Evolutionary conservation across 2,797 vertebrate genomes (phyloP), one percentile per base, ranked within the genome.

Genomic region (Okamejei kenojei): DNA sequence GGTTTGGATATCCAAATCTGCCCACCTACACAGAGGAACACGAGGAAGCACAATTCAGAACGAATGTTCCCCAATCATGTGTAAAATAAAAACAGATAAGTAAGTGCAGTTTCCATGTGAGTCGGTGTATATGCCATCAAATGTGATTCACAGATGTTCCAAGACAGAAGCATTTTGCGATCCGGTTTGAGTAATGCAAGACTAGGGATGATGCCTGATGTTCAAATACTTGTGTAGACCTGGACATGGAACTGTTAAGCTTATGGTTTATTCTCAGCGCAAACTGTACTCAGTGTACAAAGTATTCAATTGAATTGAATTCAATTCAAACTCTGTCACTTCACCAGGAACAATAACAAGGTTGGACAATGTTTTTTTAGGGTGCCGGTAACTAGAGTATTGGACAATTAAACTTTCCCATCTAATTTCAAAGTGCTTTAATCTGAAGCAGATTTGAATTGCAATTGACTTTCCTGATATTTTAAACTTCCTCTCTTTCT

Each of bases 1-100:
- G 97, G 98, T 94, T 99, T 99, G 94, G 97, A 98, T 95, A 99
- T 99, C 98, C 98, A 99, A n/a, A 96, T 96, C 91, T 96, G 94
- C 29, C 94, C 94, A 58, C 94, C 95, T 96, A 93, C 21, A 23
- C 93, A 2, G 7, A 92, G 26, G 13, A 29, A 54, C 26, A 58
- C 35, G 23, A 38, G 19, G 19, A 21, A 92, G 58, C 71, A 45
- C 29, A 73, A 35, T 29, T 45, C 71, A 92, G 65, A 71, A 13
- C 1, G 29, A 74, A 54, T 29, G 1, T 11, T 76, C 26, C 2
- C 6, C 11, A 76, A 76, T 26, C 11, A 45, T 45, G 90, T 11
- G 54, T 15, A 19, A 45, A 6, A 26, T 45, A 68, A 45, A 45
- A 45, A 0, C 84, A 88, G 68, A 32, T n/a, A 8, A 11, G 17